Conservation (phyloP, 1,140 invertebrate genomes). For the Drosophila pseudoananassae region DNA sequence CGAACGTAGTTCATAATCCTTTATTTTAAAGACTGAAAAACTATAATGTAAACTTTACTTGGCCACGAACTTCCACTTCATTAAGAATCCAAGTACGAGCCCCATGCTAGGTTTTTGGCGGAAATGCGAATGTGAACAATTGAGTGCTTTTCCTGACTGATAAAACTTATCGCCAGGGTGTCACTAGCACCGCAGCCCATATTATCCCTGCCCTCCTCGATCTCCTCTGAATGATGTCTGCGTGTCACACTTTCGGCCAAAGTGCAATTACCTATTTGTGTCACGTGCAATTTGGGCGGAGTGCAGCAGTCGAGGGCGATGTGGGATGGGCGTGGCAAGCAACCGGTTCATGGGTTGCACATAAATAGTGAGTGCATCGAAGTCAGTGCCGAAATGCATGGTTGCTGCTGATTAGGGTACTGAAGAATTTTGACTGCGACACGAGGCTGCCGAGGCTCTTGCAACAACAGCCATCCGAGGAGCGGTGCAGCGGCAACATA, state of each 20-base stretch:
- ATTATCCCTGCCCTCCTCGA: slow-evolving; percentile 20
- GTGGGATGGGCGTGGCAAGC: slow-evolving; percentile 19
- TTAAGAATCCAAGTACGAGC: slow-evolving; percentile 12
- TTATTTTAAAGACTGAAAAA: slow-evolving; percentile 1
- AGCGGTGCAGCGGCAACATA: slow-evolving; percentile 8
- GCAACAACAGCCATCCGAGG: background rate
- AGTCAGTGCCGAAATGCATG: slow-evolving; percentile 53
- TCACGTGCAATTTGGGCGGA: slow-evolving; percentile 53
- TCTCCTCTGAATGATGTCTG: slow-evolving; percentile 39
- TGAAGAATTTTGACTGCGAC: slow-evolving; percentile 57
- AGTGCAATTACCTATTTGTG: slow-evolving; percentile 73
- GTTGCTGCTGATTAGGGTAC: slow-evolving; percentile 63
- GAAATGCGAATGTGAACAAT: slow-evolving; percentile 8
- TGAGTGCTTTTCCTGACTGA: slow-evolving; percentile 39
- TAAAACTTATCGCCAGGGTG: slow-evolving; percentile 42
- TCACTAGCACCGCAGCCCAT: slow-evolving; percentile 19
- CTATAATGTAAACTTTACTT: background rate
- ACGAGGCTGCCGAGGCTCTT: slow-evolving; percentile 6
- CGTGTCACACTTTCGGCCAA: slow-evolving; percentile 45
- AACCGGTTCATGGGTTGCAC: slow-evolving; percentile 24
- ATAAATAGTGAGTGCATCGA: slow-evolving; percentile 68
- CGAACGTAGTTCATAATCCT: too few relatives aligned
- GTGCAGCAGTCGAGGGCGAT: background rate
- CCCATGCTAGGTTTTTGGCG: background rate
- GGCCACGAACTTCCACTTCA: slow-evolving; percentile 16